These are phyloP conservation scores for Druceiella hillmani DNA, from an alignment of 2,888 invertebrate genomes.

Conservation along the genomic window DNA sequence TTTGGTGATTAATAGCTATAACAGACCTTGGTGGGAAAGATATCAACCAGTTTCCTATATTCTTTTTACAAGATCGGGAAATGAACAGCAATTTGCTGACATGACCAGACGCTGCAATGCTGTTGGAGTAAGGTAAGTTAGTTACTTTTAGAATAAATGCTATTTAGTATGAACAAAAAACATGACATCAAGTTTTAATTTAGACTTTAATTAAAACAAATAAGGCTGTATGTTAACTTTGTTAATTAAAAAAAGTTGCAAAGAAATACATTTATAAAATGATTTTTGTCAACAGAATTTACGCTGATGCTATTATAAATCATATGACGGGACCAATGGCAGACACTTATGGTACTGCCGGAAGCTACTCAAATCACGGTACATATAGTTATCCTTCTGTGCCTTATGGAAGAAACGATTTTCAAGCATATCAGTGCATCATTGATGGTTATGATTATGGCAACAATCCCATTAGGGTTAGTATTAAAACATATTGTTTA, in stretches of 20 bases:
- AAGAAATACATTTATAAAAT: too few relatives aligned
- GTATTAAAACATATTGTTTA: slow-evolving; percentile 9
- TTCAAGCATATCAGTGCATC: slow-evolving; percentile 56
- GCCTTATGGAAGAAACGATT: slow-evolving; percentile 60
- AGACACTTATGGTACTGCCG: slow-evolving; percentile 56
- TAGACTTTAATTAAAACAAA: too few relatives aligned
- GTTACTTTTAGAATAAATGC: too few relatives aligned
- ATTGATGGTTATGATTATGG: slow-evolving; percentile 63
- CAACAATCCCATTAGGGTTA: slow-evolving; percentile 54
- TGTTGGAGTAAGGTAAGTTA: slow-evolving; percentile 72
- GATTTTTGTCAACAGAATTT: slow-evolving; percentile 55
- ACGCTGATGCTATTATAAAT: slow-evolving; percentile 78
- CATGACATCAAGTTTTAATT: too few relatives aligned
- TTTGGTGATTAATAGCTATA: slow-evolving; percentile 40
- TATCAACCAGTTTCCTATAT: slow-evolving; percentile 78
- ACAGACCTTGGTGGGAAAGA: slow-evolving; percentile 78
- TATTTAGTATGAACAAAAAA: too few relatives aligned
- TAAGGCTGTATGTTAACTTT: too few relatives aligned
- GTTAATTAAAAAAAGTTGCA: too few relatives aligned
- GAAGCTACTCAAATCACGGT: slow-evolving; percentile 50
- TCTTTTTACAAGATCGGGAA: slow-evolving; percentile 67
- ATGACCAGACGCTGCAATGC: slow-evolving; percentile 74
- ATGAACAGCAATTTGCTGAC: slow-evolving; percentile 58
- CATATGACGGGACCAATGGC: slow-evolving; percentile 67
- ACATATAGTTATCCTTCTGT: slow-evolving; percentile 57